These are phyloP conservation scores for Mormyrops attenuatus DNA, from an alignment of 2,797 vertebrate genomes.

Conservation along the genomic window DNA sequence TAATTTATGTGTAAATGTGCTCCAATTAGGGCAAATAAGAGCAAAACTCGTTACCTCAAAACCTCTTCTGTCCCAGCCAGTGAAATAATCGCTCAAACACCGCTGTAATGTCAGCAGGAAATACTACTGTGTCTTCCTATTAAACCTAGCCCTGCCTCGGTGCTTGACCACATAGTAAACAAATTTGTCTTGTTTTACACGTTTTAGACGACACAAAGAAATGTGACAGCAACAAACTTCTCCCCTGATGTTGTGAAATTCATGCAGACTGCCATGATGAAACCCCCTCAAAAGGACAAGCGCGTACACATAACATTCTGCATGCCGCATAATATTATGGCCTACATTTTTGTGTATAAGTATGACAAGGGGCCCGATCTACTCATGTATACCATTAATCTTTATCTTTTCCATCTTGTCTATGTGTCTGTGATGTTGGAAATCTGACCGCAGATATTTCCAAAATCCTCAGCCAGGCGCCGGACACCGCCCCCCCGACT, in stretches of 20 bases:
- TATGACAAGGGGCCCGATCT: conserved; percentile 17
- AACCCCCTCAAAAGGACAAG: not conserved
- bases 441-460: conserved; percentile 13
- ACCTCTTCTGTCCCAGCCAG: conserved; percentile 61
- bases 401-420: conserved; percentile 1
- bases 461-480: not conserved
- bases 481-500: not conserved
- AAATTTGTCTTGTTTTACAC: not conserved
- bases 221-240: not conserved
- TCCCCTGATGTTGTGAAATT: not conserved
- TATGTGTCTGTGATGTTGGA: conserved; percentile 16
- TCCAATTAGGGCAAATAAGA: conserved; percentile 56
- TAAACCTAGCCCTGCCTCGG: not conserved
- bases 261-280: not conserved
- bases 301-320: not conserved
- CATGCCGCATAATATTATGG: not conserved
- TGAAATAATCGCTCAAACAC: conserved; percentile 62
- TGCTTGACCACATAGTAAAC: not conserved
- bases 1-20: conserved; percentile 44
- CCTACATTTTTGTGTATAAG: not conserved
- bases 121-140: conserved; percentile 42
- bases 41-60: conserved; percentile 33
- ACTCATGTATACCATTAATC: not conserved
- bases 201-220: not conserved
- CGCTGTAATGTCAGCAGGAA: conserved; percentile 52